Evolutionary conservation across 2,113 vertebrate species (phyloP).

Genomic region (Malurus elegans): DNA sequence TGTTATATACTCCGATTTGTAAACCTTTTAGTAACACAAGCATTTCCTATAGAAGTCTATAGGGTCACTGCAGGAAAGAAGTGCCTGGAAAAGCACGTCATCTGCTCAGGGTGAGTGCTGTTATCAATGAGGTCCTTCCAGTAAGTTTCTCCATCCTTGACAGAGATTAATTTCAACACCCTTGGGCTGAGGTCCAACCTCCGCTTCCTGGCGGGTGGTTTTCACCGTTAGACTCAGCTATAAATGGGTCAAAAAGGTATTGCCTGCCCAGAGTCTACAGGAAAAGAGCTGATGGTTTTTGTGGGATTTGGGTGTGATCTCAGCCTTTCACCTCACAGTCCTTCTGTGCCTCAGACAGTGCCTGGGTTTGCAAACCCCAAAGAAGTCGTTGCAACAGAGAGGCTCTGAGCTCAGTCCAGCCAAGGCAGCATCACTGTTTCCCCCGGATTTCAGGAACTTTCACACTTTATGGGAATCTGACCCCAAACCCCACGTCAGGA

Average conservation of each 20-base stretch:
- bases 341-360: background rate
- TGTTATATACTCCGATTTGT: background rate
- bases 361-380: background rate
- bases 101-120: background rate
- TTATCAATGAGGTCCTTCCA: background rate
- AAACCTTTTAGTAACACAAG: background rate
- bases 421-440: background rate
- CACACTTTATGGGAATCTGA: background rate
- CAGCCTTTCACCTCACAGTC: background rate
- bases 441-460: background rate
- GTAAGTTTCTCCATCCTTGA: background rate
- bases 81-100: background rate
- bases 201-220: background rate
- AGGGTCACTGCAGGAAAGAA: background rate
- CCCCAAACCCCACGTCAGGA: background rate
- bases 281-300: background rate
- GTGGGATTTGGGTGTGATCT: background rate
- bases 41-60: fast-evolving
- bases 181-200: background rate
- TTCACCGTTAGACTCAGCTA: background rate
- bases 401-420: background rate
- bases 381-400: background rate
- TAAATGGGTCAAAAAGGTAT: background rate
- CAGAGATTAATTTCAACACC: background rate
- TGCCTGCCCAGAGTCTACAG: background rate